Evolutionary conservation across 2,797 vertebrate genomes (phyloP).

Genomic region (Glossophaga mutica): DNA sequence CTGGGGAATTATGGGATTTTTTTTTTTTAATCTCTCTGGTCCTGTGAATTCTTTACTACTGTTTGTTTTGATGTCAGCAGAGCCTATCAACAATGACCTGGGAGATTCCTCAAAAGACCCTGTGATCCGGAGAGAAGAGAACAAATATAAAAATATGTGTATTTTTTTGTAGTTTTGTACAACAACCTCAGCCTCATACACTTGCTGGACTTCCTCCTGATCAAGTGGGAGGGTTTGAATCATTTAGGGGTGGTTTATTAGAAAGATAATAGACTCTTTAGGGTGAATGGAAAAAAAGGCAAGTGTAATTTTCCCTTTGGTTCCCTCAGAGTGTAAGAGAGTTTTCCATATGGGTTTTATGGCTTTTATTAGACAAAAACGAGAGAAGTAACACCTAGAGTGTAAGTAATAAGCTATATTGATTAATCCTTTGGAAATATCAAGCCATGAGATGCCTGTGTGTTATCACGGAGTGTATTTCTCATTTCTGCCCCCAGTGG

Average conservation of each 20-base stretch:
- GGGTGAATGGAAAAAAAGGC: not conserved
- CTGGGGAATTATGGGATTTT: not conserved
- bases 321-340: not conserved
- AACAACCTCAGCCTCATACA: not conserved
- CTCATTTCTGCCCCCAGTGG: not conserved
- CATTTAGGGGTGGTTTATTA: not conserved
- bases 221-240: not conserved
- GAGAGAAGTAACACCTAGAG: not conserved
- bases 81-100: not conserved
- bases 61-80: not conserved
- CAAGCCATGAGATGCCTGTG: not conserved
- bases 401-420: not conserved
- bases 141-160: not conserved
- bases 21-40: not conserved
- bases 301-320: not conserved
- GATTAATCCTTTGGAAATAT: not conserved
- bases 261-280: not conserved
- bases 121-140: not conserved
- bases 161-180: not conserved
- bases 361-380: conserved; percentile 15
- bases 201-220: not conserved
- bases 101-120: not conserved
- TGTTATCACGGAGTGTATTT: not conserved
- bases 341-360: not conserved
- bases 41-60: not conserved